phyloP scores from a whole-genome alignment of 2,888 invertebrate species.

The Gastrophysa polygoni region DNA sequence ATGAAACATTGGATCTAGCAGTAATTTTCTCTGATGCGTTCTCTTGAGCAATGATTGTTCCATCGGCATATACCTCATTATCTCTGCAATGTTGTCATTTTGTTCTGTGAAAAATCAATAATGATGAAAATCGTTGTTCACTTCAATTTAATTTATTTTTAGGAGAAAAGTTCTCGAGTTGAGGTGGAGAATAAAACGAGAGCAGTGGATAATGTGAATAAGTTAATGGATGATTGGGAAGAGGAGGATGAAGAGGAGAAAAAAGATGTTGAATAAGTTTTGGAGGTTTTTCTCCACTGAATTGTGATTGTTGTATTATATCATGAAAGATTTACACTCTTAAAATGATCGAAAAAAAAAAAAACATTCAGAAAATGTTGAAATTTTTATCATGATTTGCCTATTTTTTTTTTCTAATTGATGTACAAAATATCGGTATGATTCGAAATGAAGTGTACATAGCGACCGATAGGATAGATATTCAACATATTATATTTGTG shows the following conservation, averaged over 20 bases:
- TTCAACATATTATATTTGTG: background rate
- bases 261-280: slow-evolving; percentile 16
- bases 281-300: slow-evolving; percentile 1
- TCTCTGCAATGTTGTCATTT: no score
- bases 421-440: background rate
- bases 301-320: no score
- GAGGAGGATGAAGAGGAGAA: slow-evolving; percentile 55
- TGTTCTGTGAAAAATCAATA: no score
- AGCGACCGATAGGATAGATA: background rate
- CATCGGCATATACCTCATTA: no score
- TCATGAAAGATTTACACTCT: no score
- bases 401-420: background rate
- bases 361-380: no score
- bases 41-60: no score
- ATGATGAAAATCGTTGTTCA: no score
- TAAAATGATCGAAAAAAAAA: no score
- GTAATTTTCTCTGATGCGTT: no score
- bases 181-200: slow-evolving; percentile 26
- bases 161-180: background rate
- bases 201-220: slow-evolving; percentile 52
- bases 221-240: slow-evolving; percentile 59
- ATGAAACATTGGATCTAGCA: no score
- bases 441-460: background rate
- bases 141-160: background rate
- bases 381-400: no score